Evolutionary conservation across 2,888 invertebrate genomes (phyloP).

Genomic region (Eupsilia transversa): DNA sequence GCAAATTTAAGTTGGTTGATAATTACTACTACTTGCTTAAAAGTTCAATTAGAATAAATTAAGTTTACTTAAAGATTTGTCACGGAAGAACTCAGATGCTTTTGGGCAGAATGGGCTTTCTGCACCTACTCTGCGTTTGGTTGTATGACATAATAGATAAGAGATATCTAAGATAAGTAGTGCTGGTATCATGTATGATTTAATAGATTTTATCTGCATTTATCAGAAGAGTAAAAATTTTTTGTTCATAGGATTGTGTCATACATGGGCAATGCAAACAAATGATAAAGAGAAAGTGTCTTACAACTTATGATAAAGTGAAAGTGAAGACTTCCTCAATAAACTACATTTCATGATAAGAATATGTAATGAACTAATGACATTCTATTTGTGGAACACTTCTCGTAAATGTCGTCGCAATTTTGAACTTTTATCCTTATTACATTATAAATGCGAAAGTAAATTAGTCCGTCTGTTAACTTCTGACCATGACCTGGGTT

Average conservation of each 20-base stretch:
- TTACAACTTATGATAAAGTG: too few relatives aligned
- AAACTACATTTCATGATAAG: neutral
- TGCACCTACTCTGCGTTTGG: neutral
- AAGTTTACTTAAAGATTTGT: too few relatives aligned
- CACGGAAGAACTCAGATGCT: too few relatives aligned
- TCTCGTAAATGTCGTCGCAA: neutral
- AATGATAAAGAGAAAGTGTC: conserved; percentile 1
- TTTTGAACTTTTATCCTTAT: neutral
- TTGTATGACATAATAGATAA: conserved; percentile 23
- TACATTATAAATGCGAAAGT: neutral
- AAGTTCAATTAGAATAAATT: too few relatives aligned
- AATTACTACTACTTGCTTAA: too few relatives aligned
- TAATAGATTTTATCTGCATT: neutral
- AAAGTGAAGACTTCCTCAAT: neutral
- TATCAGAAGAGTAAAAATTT: neutral
- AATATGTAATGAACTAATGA: neutral
- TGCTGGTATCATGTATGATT: neutral
- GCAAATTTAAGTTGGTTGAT: too few relatives aligned
- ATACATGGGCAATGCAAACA: neutral
- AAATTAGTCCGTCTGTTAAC: neutral
- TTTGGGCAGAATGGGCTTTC: neutral
- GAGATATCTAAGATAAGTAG: neutral
- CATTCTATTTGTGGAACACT: neutral
- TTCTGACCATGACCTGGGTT: neutral
- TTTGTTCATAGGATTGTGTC: neutral